These are phyloP conservation scores for Dysmachus trigonus DNA, from an alignment of 2,888 invertebrate species.

Conservation along the genomic window DNA sequence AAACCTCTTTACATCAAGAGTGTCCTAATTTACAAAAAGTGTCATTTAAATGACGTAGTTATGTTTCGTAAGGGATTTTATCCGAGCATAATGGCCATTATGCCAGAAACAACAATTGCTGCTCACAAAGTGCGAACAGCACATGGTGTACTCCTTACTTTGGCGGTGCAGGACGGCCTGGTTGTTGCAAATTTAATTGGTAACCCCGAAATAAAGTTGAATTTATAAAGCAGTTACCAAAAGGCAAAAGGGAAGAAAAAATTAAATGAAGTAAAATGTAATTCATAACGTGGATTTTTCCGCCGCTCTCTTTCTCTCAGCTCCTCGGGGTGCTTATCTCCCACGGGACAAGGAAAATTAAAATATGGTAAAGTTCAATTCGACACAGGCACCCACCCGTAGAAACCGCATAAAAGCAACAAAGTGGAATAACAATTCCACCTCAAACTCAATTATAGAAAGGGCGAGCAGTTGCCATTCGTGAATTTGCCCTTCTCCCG, in stretches of 20 bases:
- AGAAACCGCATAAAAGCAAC: slow-evolving; percentile 26
- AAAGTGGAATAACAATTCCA: slow-evolving; percentile 40
- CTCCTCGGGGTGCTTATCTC: slow-evolving; percentile 10
- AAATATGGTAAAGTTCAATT: slow-evolving; percentile 26
- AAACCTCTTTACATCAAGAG: not conserved
- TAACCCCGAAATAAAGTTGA: not conserved
- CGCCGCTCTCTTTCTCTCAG: not conserved
- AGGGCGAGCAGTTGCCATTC: slow-evolving; percentile 17
- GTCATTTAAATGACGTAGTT: not conserved
- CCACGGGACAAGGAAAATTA: slow-evolving; percentile 25
- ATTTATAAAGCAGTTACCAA: not conserved
- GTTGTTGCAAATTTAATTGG: not conserved
- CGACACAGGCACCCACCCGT: slow-evolving; percentile 12
- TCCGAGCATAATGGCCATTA: not conserved
- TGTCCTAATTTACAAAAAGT: not conserved
- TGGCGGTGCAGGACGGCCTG: not conserved
- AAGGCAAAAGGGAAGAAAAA: not conserved
- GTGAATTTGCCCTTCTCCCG: not conserved
- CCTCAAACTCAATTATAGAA: slow-evolving; percentile 31
- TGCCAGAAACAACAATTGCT: not conserved
- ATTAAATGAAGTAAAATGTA: not conserved
- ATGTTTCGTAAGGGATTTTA: not conserved
- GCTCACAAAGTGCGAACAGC: not conserved
- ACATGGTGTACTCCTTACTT: not conserved
- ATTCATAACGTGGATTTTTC: not conserved